Percentiles rank a stretch among this genome's conserved stretches.
phyloP scores from a whole-genome alignment of 2,888 invertebrate genomes.

The Graphium colonna region DNA sequence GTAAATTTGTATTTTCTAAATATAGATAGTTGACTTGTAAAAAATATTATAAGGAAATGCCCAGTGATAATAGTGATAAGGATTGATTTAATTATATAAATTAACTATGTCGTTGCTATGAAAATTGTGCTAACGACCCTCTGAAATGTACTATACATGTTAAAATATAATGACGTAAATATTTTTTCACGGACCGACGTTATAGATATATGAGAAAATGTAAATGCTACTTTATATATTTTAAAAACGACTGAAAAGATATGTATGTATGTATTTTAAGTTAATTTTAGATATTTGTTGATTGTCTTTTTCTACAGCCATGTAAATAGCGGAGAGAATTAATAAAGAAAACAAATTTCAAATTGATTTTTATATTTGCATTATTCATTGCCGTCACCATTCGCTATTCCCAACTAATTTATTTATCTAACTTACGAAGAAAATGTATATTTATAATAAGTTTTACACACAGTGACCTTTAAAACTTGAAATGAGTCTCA shows the following conservation, averaged over 20 bases:
- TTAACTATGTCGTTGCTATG: slow-evolving; percentile 51
- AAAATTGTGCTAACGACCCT: slow-evolving; percentile 56
- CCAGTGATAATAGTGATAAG: slow-evolving; percentile 78
- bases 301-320: slow-evolving; percentile 72
- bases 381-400: slow-evolving; percentile 14
- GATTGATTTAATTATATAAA: slow-evolving; percentile 57
- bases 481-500: too few species aligned
- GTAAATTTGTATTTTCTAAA: slow-evolving; percentile 51
- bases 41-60: slow-evolving; percentile 62
- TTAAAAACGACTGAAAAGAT: slow-evolving; percentile 66
- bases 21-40: slow-evolving; percentile 43
- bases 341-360: slow-evolving; percentile 57
- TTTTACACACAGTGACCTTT: too few species aligned
- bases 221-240: slow-evolving; percentile 44
- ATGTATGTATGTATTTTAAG: slow-evolving; percentile 61
- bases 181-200: slow-evolving; percentile 66
- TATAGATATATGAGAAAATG: slow-evolving; percentile 48
- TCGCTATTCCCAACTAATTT: too few species aligned
- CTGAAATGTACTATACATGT: slow-evolving; percentile 43
- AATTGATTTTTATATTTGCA: slow-evolving; percentile 35
- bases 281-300: slow-evolving; percentile 64
- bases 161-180: slow-evolving; percentile 40
- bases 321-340: slow-evolving; percentile 67
- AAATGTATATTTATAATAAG: too few species aligned
- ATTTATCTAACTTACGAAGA: too few species aligned